These are phyloP conservation scores for Hypotaenidia philippensis DNA, from an alignment of 2,797 vertebrate genomes.

Conservation along the genomic window DNA sequence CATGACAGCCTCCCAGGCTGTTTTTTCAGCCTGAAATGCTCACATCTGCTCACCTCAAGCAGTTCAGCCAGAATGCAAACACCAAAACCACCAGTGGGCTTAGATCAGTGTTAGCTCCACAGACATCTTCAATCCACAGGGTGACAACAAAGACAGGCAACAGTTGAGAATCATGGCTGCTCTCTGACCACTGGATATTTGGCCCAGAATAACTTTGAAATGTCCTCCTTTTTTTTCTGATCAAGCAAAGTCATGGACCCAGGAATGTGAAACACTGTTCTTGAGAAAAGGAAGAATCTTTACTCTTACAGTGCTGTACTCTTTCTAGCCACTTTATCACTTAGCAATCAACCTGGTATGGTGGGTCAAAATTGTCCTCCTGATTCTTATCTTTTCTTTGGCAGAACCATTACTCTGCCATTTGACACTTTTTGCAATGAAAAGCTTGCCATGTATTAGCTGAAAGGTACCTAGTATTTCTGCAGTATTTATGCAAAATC, in stretches of 20 bases:
- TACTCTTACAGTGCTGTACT: neutral
- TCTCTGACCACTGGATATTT: neutral
- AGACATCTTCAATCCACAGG: neutral
- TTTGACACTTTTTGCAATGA: neutral
- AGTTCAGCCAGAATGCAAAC: constrained; percentile 26
- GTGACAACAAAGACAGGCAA: neutral
- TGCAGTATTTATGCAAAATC: neutral
- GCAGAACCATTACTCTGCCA: neutral
- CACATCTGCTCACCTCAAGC: neutral
- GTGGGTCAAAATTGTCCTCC: neutral
- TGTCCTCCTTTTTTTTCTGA: neutral
- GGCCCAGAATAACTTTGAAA: neutral
- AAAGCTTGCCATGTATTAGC: neutral
- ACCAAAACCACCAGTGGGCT: neutral
- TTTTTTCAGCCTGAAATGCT: constrained; percentile 22
- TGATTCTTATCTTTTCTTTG: neutral
- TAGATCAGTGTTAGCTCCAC: neutral
- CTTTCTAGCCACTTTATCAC: constrained; percentile 9
- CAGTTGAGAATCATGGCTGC: neutral
- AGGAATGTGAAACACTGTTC: neutral
- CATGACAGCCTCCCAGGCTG: neutral
- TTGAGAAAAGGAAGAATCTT: neutral
- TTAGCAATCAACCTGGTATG: rapidly evolving
- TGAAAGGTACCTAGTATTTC: neutral
- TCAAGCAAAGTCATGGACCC: neutral